These are phyloP conservation scores for Karalla daura DNA, from an alignment of 2,797 vertebrate genomes.

Conservation along the genomic window DNA sequence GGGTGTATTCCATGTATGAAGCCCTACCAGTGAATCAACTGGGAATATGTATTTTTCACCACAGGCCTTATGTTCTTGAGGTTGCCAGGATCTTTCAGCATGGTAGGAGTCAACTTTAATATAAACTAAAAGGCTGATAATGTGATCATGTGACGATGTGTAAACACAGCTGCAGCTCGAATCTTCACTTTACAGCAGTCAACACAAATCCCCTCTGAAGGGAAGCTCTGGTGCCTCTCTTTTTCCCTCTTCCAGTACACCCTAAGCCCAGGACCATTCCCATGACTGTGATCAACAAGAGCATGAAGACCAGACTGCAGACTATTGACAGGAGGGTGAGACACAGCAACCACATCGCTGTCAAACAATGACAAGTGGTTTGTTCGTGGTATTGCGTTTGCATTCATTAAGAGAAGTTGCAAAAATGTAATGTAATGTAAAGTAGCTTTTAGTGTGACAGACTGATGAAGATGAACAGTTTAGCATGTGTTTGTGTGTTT, in stretches of 20 bases:
- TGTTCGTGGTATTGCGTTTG: neutral
- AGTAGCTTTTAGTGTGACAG: too few relatives aligned
- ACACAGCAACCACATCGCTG: neutral
- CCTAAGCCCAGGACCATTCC: conserved; percentile 76
- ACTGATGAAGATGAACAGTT: too few relatives aligned
- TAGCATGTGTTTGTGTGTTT: too few relatives aligned
- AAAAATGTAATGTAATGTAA: too few relatives aligned
- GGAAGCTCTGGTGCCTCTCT: neutral
- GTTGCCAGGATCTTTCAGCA: conserved; percentile 81
- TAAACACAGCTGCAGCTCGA: neutral
- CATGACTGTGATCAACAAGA: conserved; percentile 79
- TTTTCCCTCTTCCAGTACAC: conserved; percentile 63
- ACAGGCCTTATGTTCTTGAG: conserved; percentile 83
- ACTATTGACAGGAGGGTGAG: conserved; percentile 76
- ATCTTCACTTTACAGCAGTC: too few relatives aligned
- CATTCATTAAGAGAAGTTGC: neutral
- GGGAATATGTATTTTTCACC: conserved; percentile 5
- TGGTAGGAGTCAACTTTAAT: conserved; percentile 72
- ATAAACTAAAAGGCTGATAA: too few relatives aligned
- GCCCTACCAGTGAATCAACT: neutral
- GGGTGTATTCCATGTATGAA: neutral
- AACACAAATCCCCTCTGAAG: too few relatives aligned
- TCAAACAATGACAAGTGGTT: neutral
- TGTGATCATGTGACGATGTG: too few relatives aligned
- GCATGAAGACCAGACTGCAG: conserved; percentile 79